Evolutionary conservation across 2,797 vertebrate genomes (phyloP), one percentile per base, ranked within the genome.

Genomic region (Amazona ochrocephala): DNA sequence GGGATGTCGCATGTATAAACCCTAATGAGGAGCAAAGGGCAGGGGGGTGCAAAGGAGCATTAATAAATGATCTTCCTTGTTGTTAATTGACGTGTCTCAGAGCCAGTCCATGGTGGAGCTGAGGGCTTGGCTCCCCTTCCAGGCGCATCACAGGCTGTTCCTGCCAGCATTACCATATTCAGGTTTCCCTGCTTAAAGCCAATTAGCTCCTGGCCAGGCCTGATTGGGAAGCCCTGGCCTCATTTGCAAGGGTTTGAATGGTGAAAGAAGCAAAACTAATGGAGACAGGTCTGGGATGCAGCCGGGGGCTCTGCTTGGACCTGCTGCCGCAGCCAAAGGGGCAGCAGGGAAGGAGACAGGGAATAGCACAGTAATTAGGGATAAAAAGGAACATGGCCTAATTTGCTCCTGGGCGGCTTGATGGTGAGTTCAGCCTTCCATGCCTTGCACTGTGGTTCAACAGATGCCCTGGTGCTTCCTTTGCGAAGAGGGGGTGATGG

Each of bases 51-150:
- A 56, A 47, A 87, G 83, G 45, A 82, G 86, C 96, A 96, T 97
- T 95, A 97, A 96, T 96, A 97, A 97, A 97, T 97, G 77, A 90
- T 95, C 91, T 70, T 53, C 84, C 88, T n/a, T 72, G 82, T 65
- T 88, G 84, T 96, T 97, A 97, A 97, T 97, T 97, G 97, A 94
- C 94, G 60, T 7, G 85, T 94, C 93, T 97, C 78, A 32, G 71
- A 96, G 95, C 71, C 85, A 89, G 96, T 56, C 32, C 62, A 66
- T 82, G 18, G 37, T 27, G 60, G 85, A 90, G 94, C 92, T 27
- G 11, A 78, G 56, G 94, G 94, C 93, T 81, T 3, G 54, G 89
- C 81, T 95, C 85, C 91, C 54, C 94, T 96, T 90, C 50, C 95
- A 72, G 96, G 95, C 58, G 42, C 86, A 89, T 94, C 96, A 1